Evolutionary conservation across 1,140 invertebrate species (phyloP), one percentile per base, ranked within the genome.

Genomic region (Carcinoscorpius rotundicauda): DNA sequence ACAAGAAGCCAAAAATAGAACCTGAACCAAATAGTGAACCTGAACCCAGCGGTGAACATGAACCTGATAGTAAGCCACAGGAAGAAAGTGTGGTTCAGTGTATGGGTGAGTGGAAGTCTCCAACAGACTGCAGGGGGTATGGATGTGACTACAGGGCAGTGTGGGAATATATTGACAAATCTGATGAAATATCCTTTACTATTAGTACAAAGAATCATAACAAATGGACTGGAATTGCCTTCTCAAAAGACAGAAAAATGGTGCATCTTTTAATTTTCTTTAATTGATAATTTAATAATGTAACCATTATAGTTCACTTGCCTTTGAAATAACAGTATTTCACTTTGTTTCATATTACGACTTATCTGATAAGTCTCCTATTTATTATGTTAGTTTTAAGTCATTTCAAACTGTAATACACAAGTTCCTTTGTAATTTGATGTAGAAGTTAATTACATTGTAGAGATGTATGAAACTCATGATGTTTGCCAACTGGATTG

Each of bases 151-250:
- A 93, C 75, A 83, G 82, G 62, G 88, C 87, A 4, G 81, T 81
- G 55, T 98, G 95, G 95, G 82, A 86, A 72, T 93, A 90, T 70
- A 78, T 87, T 4, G 84, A 85, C 6, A 79, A 80, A 67, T 83
- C 83, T 71, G 91, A 95, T 74, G 82, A 85, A 49, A 85, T 98
- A 61, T 81, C 82, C 49, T 98, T 97, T 77, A 88, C 85, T 3
- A 86, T 98, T 11, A 82, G 85, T 11, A 93, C 91, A 0, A 86
- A 83, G 8, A 80, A 92, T 67, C 85, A 82, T 0, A 85, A 92
- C 66, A 82, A 83, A 9, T 98, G 95, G 95, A 95, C 93, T 4
- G 95, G 93, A 4, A 90, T 97, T 68, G 93, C 87, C 8, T 95
- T 97, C 76, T 93, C 90, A 51, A 81, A 90, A 64, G 85, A 92